Conservation (phyloP, 2,113 vertebrate species). For the Saguinus midas region DNA sequence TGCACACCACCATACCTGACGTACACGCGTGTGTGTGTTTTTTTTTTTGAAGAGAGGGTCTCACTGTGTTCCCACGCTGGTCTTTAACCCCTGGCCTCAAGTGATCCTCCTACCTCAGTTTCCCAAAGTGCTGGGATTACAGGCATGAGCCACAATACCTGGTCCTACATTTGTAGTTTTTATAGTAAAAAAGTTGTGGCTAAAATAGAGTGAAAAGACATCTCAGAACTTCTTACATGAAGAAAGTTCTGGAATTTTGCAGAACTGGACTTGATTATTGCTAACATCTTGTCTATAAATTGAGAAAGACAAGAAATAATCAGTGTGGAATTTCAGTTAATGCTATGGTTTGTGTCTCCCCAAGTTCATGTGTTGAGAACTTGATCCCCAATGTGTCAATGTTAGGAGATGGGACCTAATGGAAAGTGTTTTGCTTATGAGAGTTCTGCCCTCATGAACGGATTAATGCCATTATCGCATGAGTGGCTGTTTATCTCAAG, state of each 20-base stretch:
- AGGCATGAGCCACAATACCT: too few species aligned
- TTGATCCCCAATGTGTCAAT: background rate
- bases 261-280: background rate
- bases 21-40: too few species aligned
- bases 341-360: background rate
- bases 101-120: too few species aligned
- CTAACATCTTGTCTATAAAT: background rate
- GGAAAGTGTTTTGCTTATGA: background rate
- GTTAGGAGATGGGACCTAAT: background rate
- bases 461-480: background rate
- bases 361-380: background rate
- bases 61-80: too few species aligned
- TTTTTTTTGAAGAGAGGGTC: too few species aligned
- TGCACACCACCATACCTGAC: too few species aligned
- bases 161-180: background rate
- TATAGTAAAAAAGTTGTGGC: background rate
- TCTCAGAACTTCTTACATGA: background rate
- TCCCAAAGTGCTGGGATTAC: too few species aligned
- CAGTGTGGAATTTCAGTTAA: background rate
- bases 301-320: slow-evolving; percentile 24
- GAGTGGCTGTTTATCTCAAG: background rate
- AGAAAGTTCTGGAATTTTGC: background rate
- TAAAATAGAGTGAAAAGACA: background rate
- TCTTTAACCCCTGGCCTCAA: too few species aligned
- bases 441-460: background rate